Percentiles rank a stretch among this genome's conserved stretches.
phyloP scores from a whole-genome alignment of 2,888 invertebrate genomes.

The Limnephilus rhombicus region DNA sequence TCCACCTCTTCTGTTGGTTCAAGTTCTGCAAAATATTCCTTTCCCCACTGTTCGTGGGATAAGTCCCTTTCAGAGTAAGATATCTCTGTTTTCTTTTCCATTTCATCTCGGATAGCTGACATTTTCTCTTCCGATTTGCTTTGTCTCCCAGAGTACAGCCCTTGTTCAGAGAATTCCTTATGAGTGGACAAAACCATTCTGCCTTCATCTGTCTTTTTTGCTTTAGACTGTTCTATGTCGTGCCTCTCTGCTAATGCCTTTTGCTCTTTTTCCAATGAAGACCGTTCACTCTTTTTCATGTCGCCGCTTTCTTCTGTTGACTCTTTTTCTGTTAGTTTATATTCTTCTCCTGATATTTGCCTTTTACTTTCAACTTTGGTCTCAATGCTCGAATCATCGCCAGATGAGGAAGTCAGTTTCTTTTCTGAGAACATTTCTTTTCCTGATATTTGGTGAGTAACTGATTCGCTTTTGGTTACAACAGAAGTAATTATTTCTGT shows the following conservation, averaged over 20 bases:
- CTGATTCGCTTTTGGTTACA: conserved; percentile 77
- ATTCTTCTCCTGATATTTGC: conserved; percentile 76
- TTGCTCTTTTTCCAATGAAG: conserved; percentile 77
- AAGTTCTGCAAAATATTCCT: conserved; percentile 77
- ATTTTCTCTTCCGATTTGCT: conserved; percentile 76
- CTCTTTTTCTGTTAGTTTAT: conserved; percentile 76
- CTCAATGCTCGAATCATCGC: conserved; percentile 72
- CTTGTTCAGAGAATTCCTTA: conserved; percentile 67
- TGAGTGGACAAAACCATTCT: conserved; percentile 54
- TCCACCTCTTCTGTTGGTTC: conserved; percentile 74
- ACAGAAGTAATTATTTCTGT: conserved; percentile 69
- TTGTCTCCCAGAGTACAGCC: conserved; percentile 64
- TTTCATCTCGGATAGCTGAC: conserved; percentile 76
- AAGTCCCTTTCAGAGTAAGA: conserved; percentile 77
- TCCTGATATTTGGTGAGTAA: conserved; percentile 75
- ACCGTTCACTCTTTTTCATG: conserved; percentile 76
- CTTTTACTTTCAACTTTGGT: conserved; percentile 74
- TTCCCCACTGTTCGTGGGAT: conserved; percentile 77
- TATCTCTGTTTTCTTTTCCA: conserved; percentile 75
- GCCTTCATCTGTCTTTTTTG: conserved; percentile 67
- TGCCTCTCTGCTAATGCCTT: conserved; percentile 76
- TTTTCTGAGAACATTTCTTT: conserved; percentile 76
- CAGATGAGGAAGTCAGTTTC: conserved; percentile 76
- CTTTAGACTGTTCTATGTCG: conserved; percentile 75
- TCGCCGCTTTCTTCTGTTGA: conserved; percentile 74